Evolutionary conservation across 2,888 invertebrate species (phyloP).

Genomic region (Epiblema foenella): DNA sequence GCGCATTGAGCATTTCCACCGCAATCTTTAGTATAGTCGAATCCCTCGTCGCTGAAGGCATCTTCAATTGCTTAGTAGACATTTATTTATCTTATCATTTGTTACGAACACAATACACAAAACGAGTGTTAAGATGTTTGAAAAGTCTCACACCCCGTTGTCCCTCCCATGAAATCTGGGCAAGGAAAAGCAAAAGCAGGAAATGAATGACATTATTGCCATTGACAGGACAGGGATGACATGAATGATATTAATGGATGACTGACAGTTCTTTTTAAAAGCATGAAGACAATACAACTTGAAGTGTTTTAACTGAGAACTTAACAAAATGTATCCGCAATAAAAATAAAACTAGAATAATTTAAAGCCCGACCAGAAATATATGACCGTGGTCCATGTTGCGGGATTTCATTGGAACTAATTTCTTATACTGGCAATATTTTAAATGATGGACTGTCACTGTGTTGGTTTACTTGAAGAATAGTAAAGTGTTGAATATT

Average conservation of each 20-base stretch:
- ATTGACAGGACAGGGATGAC: conserved; percentile 44
- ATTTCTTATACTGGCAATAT: too few species aligned
- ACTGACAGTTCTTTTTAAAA: conserved; percentile 20
- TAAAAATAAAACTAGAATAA: too few species aligned
- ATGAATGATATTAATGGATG: conserved; percentile 23
- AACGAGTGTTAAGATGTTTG: conserved; percentile 45
- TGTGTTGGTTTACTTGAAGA: too few species aligned
- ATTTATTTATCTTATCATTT: conserved; percentile 78
- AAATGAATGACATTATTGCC: conserved; percentile 41
- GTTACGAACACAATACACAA: conserved; percentile 59
- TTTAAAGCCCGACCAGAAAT: too few species aligned
- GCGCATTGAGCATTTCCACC: conserved; percentile 89
- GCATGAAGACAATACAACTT: neutral
- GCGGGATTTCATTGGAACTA: too few species aligned
- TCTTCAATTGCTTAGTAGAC: conserved; percentile 83
- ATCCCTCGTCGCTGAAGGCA: conserved; percentile 92
- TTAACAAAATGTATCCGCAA: too few species aligned
- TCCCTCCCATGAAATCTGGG: conserved; percentile 41
- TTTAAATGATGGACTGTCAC: too few species aligned
- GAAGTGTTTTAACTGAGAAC: too few species aligned
- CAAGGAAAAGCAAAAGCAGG: conserved; percentile 38
- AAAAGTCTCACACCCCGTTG: conserved; percentile 24
- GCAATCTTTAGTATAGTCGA: conserved; percentile 96
- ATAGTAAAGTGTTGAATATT: too few species aligned
- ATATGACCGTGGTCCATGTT: too few species aligned